These are phyloP conservation scores for Leiothrix lutea DNA, from an alignment of 2,113 vertebrate genomes.

Conservation along the genomic window DNA sequence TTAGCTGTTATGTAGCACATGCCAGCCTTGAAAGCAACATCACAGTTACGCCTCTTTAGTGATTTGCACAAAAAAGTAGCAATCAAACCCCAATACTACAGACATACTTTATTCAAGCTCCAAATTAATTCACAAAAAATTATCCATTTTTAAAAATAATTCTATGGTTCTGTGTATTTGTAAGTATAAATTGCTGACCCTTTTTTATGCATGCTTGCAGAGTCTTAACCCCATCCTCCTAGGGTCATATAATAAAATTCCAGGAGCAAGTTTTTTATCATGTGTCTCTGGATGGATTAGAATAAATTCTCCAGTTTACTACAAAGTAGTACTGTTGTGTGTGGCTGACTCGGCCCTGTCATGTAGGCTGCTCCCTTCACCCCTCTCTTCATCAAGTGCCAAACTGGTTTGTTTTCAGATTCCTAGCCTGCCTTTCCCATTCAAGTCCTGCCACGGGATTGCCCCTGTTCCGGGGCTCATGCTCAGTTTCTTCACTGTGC, in stretches of 20 bases:
- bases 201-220: not conserved
- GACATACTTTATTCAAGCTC: not conserved
- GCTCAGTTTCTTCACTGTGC: not conserved
- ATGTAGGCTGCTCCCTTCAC: not conserved
- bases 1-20: not conserved
- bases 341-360: not conserved
- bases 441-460: not conserved
- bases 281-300: not conserved
- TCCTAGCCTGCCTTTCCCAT: not conserved
- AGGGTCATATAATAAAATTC: not conserved
- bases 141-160: not conserved
- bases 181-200: not conserved
- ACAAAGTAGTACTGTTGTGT: accelerated
- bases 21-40: not conserved
- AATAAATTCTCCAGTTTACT: not conserved
- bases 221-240: not conserved
- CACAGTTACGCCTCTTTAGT: not conserved
- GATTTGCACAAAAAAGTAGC: not conserved
- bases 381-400: not conserved
- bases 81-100: not conserved
- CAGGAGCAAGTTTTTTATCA: not conserved
- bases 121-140: not conserved
- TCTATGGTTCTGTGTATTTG: not conserved
- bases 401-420: not conserved
- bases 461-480: not conserved